Base-by-base conservation (phyloP, 2,113 vertebrate genomes). In the Gulo gulo region DNA sequence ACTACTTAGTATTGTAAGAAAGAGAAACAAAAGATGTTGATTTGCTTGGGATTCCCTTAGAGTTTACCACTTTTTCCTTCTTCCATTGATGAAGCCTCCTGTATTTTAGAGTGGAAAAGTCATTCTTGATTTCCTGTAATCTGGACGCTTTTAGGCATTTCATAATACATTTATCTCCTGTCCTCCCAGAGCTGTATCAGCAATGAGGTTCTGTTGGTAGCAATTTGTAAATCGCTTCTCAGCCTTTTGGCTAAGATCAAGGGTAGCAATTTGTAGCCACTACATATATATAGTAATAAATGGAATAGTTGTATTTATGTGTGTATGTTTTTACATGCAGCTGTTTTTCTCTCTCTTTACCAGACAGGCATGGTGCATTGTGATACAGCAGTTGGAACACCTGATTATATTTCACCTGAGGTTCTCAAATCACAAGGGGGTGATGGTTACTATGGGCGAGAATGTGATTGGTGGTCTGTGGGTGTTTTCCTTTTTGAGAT, bases 401-500 rank as follows among this genome's bases (percentile, higher is more conserved):
- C 99, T 0, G 99, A 99, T 98, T 99, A 99, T 98, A 99, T 99
- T 98, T 99, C 99, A 0, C 99, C 99, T 0, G 99, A 99, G 97
- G 99, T 99, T 65, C 97, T 99, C 92, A 99, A 99, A 73, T 99
- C 99, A 0, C 99, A 99, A 97, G 99, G 99, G 16, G 99, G 99
- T 1, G 99, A 99, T n/a, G 99, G 99, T 5, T 99, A 99, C 73
- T 99, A 99, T 11, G 99, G 99, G 36, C 99, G 99, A 95, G 99
- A 99, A 88, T 99, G 99, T 61, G 99, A 99, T 98, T 99, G 99
- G 99, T 99, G 99, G 99, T 99, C 99, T 42, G 99, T 99, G 0
- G 99, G 99, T 80, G 99, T 99, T 98, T 99, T 99, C 98, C 99
- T 99, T 93, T 99, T 99, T 83, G 99, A 99, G 98, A 99, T 99